Evolutionary conservation across 92 coral and sea anemone genomes (phyloP), one percentile per base, ranked within the genome.

Genomic region (Virgularia gustaviana): DNA sequence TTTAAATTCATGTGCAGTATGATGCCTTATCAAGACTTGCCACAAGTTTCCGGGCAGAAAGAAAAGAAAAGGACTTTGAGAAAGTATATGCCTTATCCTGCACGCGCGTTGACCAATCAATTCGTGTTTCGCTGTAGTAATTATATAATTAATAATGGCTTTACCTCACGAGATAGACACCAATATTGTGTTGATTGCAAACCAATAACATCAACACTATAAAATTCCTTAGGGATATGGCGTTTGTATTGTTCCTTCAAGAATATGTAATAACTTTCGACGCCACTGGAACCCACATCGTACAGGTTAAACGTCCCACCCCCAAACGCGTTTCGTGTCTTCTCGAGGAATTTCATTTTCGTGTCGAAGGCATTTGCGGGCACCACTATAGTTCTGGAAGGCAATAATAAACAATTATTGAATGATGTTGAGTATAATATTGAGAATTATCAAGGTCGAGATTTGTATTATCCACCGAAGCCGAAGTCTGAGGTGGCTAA

Each of bases 341-440:
- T 77, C 15, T 65, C 65, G 9, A 49, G 65, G 27, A 77, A 75
- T 9, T 64, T 75, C 1, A 8, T 56, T 15, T 28, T 75, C 10
- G 76, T 39, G 47, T 77, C 81, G 22, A 77, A 77, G 1, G 81
- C 30, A 65, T 59, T 54, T 9, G 60, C 65, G 1, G 64, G 76
- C 18, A 77, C 16, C 1, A 77, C 81, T 30, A 77, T 77, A 30
- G 36, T 27, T 54, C 77, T 77, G 28, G 9, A 58, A 33, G 15
- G 15, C 10, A 54, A 32, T 13, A 58, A n/a, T n/a, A n/a, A n/a
- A n/a, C n/a, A n/a, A n/a, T n/a, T n/a, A n/a, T n/a, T n/a, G n/a
- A n/a, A n/a, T n/a, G n/a, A n/a, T n/a, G n/a, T n/a, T n/a, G n/a
- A n/a, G n/a, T n/a, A n/a, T n/a, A n/a, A n/a, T n/a, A n/a, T n/a